Conservation (phyloP, 2,888 invertebrate genomes). For the Smittia sp. region DNA sequence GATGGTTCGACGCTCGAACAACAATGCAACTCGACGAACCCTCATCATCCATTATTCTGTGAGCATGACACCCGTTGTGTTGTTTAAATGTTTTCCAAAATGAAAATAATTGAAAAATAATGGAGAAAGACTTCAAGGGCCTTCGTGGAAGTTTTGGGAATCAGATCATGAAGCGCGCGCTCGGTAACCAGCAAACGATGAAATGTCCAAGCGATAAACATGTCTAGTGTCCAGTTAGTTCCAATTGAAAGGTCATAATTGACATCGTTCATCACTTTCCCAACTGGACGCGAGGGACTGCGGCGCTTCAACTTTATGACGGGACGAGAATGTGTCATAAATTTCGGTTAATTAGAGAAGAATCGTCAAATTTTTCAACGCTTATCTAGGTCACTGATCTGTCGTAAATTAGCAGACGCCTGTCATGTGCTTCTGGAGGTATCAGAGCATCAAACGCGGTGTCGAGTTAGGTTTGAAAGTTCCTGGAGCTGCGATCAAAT, state of each 20-base stretch:
- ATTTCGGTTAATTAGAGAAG: conserved; percentile 16
- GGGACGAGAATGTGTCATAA: conserved; percentile 5
- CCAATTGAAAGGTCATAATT: conserved; percentile 40
- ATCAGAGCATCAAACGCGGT: no score
- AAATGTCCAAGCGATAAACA: conserved; percentile 30
- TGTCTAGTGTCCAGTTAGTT: conserved; percentile 40
- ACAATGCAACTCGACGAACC: conserved; percentile 30
- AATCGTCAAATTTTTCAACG: conserved; percentile 21
- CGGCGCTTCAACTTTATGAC: background rate
- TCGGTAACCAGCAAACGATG: background rate
- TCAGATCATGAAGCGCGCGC: conserved; percentile 13
- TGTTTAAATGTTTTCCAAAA: conserved; percentile 37
- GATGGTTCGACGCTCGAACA: conserved; percentile 22
- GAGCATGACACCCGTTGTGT: conserved; percentile 40
- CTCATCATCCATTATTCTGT: conserved; percentile 39
- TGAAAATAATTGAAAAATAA: conserved; percentile 40
- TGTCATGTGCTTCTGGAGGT: no score
- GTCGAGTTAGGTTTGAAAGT: no score
- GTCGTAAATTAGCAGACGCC: background rate
- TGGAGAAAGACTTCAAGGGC: conserved; percentile 18
- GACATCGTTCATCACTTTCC: conserved; percentile 33
- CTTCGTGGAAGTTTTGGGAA: conserved; percentile 32
- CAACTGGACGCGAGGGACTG: background rate
- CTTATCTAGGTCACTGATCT: background rate
- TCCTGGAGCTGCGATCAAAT: no score